Evolutionary conservation across 2,113 vertebrate genomes (phyloP).

Genomic region (Solea solea): DNA sequence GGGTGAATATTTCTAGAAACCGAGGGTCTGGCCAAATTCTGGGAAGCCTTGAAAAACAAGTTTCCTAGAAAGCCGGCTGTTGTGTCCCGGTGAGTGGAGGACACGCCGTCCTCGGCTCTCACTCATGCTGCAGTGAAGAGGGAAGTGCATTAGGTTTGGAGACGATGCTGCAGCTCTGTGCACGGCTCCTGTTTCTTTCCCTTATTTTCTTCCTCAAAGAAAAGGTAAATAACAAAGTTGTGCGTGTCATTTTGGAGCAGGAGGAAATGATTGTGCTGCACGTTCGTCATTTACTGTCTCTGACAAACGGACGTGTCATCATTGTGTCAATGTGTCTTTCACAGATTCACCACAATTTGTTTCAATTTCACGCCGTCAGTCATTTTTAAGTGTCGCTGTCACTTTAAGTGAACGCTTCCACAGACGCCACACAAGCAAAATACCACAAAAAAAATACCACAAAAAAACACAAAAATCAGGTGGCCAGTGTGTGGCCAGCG

Average conservation of each 20-base stretch:
- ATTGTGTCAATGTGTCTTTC: slow-evolving; percentile 28
- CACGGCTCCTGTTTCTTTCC: too few relatives aligned
- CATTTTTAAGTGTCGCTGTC: not conserved
- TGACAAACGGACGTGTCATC: slow-evolving; percentile 19
- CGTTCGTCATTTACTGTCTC: slow-evolving; percentile 18
- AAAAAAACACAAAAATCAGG: not conserved
- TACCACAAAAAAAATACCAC: not conserved
- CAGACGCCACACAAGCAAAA: not conserved
- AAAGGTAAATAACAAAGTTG: not conserved
- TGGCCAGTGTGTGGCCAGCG: too few relatives aligned
- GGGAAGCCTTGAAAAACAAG: slow-evolving; percentile 20
- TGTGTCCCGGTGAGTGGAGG: not conserved
- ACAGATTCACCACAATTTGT: slow-evolving; percentile 19
- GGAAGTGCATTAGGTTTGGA: not conserved
- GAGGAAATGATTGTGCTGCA: not conserved
- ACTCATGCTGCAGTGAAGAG: not conserved
- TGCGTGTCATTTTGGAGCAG: not conserved
- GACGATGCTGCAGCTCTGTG: not conserved
- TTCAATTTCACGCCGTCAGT: slow-evolving; percentile 27
- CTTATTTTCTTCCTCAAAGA: not conserved
- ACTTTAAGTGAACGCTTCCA: not conserved
- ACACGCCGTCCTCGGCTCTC: slow-evolving; percentile 9
- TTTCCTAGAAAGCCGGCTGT: slow-evolving; percentile 28
- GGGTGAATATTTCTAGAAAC: slow-evolving; percentile 6
- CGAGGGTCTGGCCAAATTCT: slow-evolving; percentile 7